Evolutionary conservation across 2,888 invertebrate genomes (phyloP), one percentile per base, ranked within the genome.

Genomic region (Epinotia brunnichana): DNA sequence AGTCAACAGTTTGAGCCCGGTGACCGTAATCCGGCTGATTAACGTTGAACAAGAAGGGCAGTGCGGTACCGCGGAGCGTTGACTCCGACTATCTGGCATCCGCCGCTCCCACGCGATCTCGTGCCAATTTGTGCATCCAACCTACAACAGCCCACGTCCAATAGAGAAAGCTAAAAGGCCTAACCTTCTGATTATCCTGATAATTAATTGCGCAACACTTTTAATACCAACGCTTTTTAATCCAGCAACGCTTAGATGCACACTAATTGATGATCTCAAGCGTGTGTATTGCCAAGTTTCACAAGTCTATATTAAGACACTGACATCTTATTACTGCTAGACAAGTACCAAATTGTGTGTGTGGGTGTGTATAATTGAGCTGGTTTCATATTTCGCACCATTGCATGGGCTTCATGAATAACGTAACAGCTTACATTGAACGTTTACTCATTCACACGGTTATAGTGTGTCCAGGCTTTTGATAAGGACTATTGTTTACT

Each of bases 41-140:
- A 80, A 76, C 73, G 74, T 66, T 69, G 73, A 77, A 77, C 76
- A 78, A 77, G 78, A 68, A 72, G 77, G 77, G 76, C 70, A 77
- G 76, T 76, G 79, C 77, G 78, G 76, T 78, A 74, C 48, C n/a
- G 75, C 74, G 81, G 90, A 84, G 80, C 90, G 82, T 87, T 90
- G 91, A 90, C 90, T 84, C 84, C 74, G 72, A 83, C 85, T 91
- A 89, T 89, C 89, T 80, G 81, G 82, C 88, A 88, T 90, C 90
- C 90, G 89, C 81, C 82, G 80, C 69, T 53, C 90, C 91, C 89
- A 90, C 91, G 85, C 90, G 81, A 77, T 80, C 84, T 82, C 82
- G 83, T 82, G 85, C 86, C 85, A 90, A 90, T 89, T 89, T 86
- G 84, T 82, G 81, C 83, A 81, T 80, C 76, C 83, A 83, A 82